Percentiles rank a stretch among this genome's conserved stretches.
Evolutionary conservation across 1,140 invertebrate species (phyloP).

Genomic region (Drosophila pandora): DNA sequence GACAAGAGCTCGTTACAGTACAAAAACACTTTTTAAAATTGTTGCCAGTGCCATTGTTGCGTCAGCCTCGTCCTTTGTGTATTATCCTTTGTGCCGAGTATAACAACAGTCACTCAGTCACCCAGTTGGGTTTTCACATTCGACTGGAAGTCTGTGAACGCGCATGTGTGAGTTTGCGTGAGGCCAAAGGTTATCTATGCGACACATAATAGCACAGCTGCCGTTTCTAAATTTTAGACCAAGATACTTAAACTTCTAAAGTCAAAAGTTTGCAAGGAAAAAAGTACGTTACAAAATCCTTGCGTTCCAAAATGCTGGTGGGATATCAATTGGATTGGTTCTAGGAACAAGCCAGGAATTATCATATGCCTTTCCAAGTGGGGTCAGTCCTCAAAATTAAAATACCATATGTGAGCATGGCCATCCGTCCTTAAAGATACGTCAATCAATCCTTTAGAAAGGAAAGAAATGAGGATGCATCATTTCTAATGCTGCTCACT

Average conservation of each 20-base stretch:
- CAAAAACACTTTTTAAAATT: constrained; percentile 73
- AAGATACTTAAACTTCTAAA: constrained; percentile 8
- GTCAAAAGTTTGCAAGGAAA: background rate
- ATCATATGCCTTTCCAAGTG: background rate
- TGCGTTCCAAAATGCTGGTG: background rate
- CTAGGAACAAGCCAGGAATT: background rate
- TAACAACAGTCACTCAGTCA: constrained; percentile 54
- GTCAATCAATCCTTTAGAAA: constrained; percentile 43
- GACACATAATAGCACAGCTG: constrained; percentile 72
- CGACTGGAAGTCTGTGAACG: constrained; percentile 2
- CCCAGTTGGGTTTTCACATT: constrained; percentile 37
- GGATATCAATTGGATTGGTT: background rate
- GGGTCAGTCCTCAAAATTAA: background rate
- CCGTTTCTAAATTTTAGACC: constrained; percentile 32
- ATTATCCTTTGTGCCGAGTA: constrained; percentile 70
- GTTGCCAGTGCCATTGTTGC: constrained; percentile 80
- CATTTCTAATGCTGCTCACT: constrained; percentile 49
- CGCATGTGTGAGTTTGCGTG: constrained; percentile 30
- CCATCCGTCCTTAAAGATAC: constrained; percentile 22
- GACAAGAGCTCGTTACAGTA: constrained; percentile 18
- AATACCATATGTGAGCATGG: constrained; percentile 14
- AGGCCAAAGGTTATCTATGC: constrained; percentile 78
- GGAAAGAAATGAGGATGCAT: constrained; percentile 9
- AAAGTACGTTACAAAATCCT: background rate
- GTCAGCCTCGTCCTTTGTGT: constrained; percentile 76